Evolutionary conservation across 1,140 invertebrate genomes (phyloP), one percentile per base, ranked within the genome.

Genomic region (Apolygus lucorum): DNA sequence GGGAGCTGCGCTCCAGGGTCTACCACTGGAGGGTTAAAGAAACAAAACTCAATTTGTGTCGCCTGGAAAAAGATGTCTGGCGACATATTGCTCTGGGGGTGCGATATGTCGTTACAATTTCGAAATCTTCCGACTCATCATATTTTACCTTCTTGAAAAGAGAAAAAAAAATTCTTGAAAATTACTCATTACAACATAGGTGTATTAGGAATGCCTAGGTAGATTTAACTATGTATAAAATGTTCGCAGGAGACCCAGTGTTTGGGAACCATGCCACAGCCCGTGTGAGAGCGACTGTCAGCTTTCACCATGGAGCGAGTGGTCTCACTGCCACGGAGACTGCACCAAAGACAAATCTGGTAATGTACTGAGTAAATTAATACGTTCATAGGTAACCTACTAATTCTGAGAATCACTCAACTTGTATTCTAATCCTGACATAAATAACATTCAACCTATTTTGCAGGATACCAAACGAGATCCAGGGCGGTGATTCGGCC

Each of bases 241-340:
- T 49, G 8, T 49, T 8, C 17, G 34, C 17, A 74, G 73, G 24
- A 73, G 75, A 52, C 76, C 76, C n/a, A 72, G 72, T 14, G 72
- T 74, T 13, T 75, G 75, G 75, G 78, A 79, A 25, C 73, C 75
- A 4, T 86, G 84, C 73, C 79, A 82, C 64, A 79, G 84, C 14
- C 80, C 83, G 0, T 85, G 84, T 72, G 78, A 80, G 24, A 77
- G 79, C 25, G 84, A 85, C 72, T 86, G 84, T 73, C 81, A 84
- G 11, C 72, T 84, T 25, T 82, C 81, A 1, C 78, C 82, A 1
- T 86, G 84, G 84, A 78, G 79, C 2, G 72, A 76, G 2, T 86
- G 84, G 84, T 81, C 82, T 0, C 74, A 78, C 21, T 86, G 84
- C 69, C 79, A 80, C 67, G 75, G 76, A 0, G 77, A 77, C 29